Base-by-base conservation (phyloP, 1,140 invertebrate species). In the Scaptodrosophila lebanonensis region DNA sequence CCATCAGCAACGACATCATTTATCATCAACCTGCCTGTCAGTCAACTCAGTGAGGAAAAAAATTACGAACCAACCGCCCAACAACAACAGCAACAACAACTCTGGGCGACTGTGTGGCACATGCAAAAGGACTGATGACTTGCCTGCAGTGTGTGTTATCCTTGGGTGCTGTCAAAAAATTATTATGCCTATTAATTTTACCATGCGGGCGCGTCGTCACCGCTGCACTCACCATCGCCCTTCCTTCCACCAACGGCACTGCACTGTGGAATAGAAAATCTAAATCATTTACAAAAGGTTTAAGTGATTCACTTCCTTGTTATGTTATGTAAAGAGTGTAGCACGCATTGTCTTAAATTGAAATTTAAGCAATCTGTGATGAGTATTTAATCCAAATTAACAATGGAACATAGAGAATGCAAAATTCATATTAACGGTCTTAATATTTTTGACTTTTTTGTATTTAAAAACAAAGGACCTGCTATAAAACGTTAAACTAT, bases 141-240 rank as follows among this genome's bases (percentile, higher is more conserved):
- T 66, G 69, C 69, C 75, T 59, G 57, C 52, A 54, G 50, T 52
- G 65, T 72, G 51, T 70, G 77, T 75, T 85, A 85, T 85, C 76
- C 83, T 85, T 85, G 68, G 73, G 77, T 76, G 71, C 83, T 85
- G 83, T 85, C 83, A 85, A 84, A 85, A 85, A 85, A 85, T 85
- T 85, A 85, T 85, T 85, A 85, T 85, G 83, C 83, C 83, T 85
- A 85, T 85, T 85, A 85, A 85, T 85, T 85, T 85, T 72, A 83
- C 49, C 70, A 70, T 76, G 75, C 75, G 65, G 70, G 61, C 70
- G 62, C 6, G 9, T 38, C n/a, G n/a, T 15, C 8, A 7, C 8
- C 35, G 15, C 11, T 13, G 35, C n/a, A n/a, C n/a, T n/a, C n/a
- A n/a, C n/a, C n/a, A n/a, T 65, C 56, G 43, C 58, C 59, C 6